Evolutionary conservation across 2,888 invertebrate genomes (phyloP), one percentile per base, ranked within the genome.

Genomic region (Epistrophe eligans): DNA sequence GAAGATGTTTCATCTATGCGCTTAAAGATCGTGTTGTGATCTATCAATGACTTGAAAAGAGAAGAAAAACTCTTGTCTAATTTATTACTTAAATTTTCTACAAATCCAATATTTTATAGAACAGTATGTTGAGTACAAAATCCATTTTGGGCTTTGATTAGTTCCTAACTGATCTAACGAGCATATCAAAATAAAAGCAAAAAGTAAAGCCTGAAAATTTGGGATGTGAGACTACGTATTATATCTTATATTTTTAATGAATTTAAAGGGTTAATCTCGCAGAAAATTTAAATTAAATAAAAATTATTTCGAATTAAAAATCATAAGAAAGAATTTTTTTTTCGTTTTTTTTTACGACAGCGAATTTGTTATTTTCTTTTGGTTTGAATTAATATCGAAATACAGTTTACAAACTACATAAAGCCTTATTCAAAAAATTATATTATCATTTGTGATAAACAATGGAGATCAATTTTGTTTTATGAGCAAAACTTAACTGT

Each of bases 281-380:
- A 62, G 19, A 62, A 57, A 45, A 66, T 76, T 55, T 24, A 64
- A 83, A 79, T 40, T 74, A 52, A 71, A 76, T 74, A 79, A 45
- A 17, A 62, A 43, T 74, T 11, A 64, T 43, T 32, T 62, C 13
- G 74, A 76, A 57, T 7, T n/a, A 71, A 58, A 71, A 74, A 62
- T 13, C 43, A 76, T 38, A 66, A n/a, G 24, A 52, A 62, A 10
- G 13, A 50, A 35, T 45, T 62, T 7, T 77, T 40, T 11, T 70
- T 13, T 13, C 4, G 4, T 15, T 43, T 43, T 48, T 80, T 48
- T 11, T 73, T 79, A 77, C 73, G 67, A 77, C 62, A 81, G 72
- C 77, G 77, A 84, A 79, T 88, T 83, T 85, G 82, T 88, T 85
- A 82, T 88, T 84, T 84, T 84, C 50, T 74, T 84, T 80, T 77